Evolutionary conservation across 2,113 vertebrate species (phyloP), one percentile per base, ranked within the genome.

Genomic region (Aix galericulata): DNA sequence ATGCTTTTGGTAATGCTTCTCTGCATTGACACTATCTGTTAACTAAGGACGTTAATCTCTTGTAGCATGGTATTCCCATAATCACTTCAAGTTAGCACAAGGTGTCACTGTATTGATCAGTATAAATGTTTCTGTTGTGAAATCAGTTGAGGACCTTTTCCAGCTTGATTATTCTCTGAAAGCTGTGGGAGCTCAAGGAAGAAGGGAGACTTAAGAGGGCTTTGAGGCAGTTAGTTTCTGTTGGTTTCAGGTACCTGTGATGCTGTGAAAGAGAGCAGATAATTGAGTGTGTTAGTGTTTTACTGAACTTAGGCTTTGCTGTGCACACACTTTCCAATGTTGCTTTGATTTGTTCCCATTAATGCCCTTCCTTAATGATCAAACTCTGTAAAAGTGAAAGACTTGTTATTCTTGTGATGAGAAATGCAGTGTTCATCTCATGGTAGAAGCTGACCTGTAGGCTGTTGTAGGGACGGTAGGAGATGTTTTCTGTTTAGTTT

Each of bases 11-110:
- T n/a, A n/a, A 4, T 38, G 42, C 63, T 77, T 74, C 40, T 71
- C 38, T 74, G 66, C 36, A 3, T 8, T 68, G 42, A 4, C 7
- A 5, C 4, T 22, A 8, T 6, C 8, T 2, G 1, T 59, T 74
- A 86, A 52, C 26, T 31, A 2, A 16, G 13, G 44, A 0, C 2
- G 0, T 31, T 78, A 7, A 23, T 59, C 26, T 38, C 20, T 40
- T 26, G 16, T 46, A 20, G 17, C 36, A 18, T 27, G 5, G 8
- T 21, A 13, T 56, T 40, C 55, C 36, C 8, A 0, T 6, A 21
- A 36, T 34, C 29, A 2, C 40, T 34, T 59, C 34, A 18, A 56
- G 11, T 13, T n/a, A 56, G 38, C 56, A 2, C 6, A 8, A 4
- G 21, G 8, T 31, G n/a, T n/a, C n/a, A 50, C 17, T 4, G 2